Percentiles rank a stretch among this genome's conserved stretches.
Evolutionary conservation across 1,140 invertebrate genomes (phyloP).

Genomic region (Temnothorax longispinosus): DNA sequence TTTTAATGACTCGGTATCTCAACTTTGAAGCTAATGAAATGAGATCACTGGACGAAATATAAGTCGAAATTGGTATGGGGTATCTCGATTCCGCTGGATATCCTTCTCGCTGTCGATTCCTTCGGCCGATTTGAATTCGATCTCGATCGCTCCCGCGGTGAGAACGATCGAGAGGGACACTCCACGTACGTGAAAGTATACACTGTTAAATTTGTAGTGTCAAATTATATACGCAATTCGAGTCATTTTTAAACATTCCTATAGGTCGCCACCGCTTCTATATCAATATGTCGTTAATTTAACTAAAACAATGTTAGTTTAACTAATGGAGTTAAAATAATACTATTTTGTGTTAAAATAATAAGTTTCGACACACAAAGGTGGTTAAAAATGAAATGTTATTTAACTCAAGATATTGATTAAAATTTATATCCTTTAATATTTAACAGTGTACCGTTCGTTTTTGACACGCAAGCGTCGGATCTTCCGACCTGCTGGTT

Average conservation of each 20-base stretch:
- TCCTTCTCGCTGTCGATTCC: not conserved
- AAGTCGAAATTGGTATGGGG: not conserved
- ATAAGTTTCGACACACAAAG: too few relatives aligned
- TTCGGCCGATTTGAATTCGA: not conserved
- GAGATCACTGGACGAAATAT: not conserved
- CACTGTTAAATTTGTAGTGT: too few relatives aligned
- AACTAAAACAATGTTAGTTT: too few relatives aligned
- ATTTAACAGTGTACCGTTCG: constrained; percentile 70
- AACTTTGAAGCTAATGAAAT: not conserved
- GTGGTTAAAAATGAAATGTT: too few relatives aligned
- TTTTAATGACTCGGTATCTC: not conserved
- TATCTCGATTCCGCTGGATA: not conserved
- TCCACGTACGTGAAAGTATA: not conserved
- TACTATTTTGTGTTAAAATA: too few relatives aligned
- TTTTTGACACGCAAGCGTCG: constrained; percentile 69
- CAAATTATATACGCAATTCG: too few relatives aligned
- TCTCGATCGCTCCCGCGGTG: not conserved
- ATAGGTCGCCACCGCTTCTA: too few relatives aligned
- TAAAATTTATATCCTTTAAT: too few relatives aligned
- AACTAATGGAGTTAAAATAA: too few relatives aligned
- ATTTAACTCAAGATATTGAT: too few relatives aligned
- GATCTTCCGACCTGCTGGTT: constrained; percentile 78
- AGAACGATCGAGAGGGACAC: not conserved
- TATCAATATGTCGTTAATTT: too few relatives aligned
- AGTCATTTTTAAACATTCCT: too few relatives aligned